Evolutionary conservation across 2,888 invertebrate species (phyloP).

Genomic region (Osmoderma eremita): DNA sequence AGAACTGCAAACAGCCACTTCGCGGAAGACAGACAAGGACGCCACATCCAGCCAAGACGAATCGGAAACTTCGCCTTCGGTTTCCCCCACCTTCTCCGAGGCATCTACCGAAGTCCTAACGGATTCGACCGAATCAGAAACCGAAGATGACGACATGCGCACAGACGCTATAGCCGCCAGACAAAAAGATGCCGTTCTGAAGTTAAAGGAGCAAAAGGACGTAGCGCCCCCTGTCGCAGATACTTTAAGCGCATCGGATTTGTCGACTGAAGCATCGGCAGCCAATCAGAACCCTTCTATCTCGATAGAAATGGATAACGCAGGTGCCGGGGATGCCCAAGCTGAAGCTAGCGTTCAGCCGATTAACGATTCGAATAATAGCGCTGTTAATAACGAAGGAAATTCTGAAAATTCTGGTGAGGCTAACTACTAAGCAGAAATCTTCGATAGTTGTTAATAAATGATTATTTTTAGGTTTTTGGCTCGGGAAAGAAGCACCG

Average conservation of each 20-base stretch:
- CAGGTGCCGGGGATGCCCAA: not conserved
- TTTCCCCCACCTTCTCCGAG: conserved; percentile 57
- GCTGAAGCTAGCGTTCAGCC: conserved; percentile 10
- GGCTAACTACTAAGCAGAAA: not conserved
- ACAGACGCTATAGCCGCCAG: not conserved
- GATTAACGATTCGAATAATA: not conserved
- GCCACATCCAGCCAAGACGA: conserved; percentile 36
- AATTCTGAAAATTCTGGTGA: conserved; percentile 23
- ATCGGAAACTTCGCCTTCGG: conserved; percentile 55
- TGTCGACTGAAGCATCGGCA: not conserved
- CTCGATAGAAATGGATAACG: conserved; percentile 8
- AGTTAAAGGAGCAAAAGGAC: not conserved
- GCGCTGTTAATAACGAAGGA: not conserved
- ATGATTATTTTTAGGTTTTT: conserved; percentile 45
- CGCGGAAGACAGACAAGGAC: conserved; percentile 35
- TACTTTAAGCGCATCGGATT: not conserved
- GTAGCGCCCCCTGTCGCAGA: not conserved
- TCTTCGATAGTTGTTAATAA: not conserved
- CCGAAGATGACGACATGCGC: conserved; percentile 23
- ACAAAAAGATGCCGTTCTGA: not conserved
- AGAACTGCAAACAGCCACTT: conserved; percentile 47
- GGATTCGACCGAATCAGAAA: conserved; percentile 47
- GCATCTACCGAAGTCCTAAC: conserved; percentile 52
- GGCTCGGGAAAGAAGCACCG: conserved; percentile 80
- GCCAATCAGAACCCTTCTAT: conserved; percentile 1